These are phyloP conservation scores for Palloptera scutellata DNA, from an alignment of 2,888 invertebrate species.

Conservation along the genomic window DNA sequence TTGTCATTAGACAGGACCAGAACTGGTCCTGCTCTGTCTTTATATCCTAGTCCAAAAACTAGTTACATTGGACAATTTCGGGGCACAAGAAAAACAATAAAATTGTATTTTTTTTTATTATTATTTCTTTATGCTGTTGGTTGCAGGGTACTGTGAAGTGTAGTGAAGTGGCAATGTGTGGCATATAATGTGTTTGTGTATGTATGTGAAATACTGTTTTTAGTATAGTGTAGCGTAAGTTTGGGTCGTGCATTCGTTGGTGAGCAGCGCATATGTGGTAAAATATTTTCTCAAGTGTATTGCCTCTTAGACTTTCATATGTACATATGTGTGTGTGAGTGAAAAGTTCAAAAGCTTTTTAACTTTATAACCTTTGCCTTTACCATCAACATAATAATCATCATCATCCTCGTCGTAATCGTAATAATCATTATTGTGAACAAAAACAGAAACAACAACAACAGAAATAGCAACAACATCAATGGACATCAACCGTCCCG, in stretches of 20 bases:
- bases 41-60: too few relatives aligned
- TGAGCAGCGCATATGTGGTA: conserved; percentile 5
- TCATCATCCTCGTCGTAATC: too few relatives aligned
- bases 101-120: too few relatives aligned
- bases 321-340: conserved; percentile 2
- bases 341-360: conserved; percentile 57
- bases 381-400: too few relatives aligned
- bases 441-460: neutral
- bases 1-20: too few relatives aligned
- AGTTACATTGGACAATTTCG: too few relatives aligned
- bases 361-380: conserved; percentile 58
- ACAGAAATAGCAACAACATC: too few relatives aligned
- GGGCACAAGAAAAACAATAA: too few relatives aligned
- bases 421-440: conserved; percentile 9
- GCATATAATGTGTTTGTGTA: neutral
- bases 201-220: neutral
- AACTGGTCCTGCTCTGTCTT: too few relatives aligned
- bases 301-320: conserved; percentile 23
- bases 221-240: conserved; percentile 11
- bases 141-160: neutral
- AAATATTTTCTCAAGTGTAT: conserved; percentile 17
- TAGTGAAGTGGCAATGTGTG: neutral
- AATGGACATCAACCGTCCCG: too few relatives aligned
- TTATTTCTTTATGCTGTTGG: neutral
- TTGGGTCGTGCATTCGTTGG: conserved; percentile 4